Conservation (phyloP, 1,140 invertebrate species). For the Ostrea denselamellosa region DNA sequence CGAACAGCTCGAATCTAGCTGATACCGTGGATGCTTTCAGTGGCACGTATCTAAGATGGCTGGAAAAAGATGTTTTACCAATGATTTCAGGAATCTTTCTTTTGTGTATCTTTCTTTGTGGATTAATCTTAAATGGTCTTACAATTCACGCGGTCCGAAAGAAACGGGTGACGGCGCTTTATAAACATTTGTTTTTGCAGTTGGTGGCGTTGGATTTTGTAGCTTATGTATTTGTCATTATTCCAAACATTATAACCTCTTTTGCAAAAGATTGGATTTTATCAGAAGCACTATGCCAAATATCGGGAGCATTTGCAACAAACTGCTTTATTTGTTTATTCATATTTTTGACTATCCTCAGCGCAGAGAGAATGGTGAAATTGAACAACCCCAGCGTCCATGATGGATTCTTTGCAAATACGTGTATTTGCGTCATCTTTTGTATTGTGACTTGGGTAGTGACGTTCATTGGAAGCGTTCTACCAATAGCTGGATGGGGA, state of each 20-base stretch:
- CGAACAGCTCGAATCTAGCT: not conserved
- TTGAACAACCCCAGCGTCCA: conserved; percentile 34
- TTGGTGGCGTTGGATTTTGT: conserved; percentile 50
- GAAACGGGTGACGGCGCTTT: conserved; percentile 32
- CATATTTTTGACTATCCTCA: conserved; percentile 39
- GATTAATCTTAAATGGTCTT: conserved; percentile 46
- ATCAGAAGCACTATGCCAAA: conserved; percentile 46
- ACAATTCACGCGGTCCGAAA: conserved; percentile 42
- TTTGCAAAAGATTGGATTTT: conserved; percentile 49
- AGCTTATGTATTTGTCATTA: conserved; percentile 46
- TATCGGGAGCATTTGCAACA: conserved; percentile 37
- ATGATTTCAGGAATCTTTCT: conserved; percentile 22
- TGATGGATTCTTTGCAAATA: conserved; percentile 40
- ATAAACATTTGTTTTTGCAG: conserved; percentile 36
- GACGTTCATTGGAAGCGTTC: not conserved
- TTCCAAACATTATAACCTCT: conserved; percentile 43
- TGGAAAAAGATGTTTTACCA: conserved; percentile 52
- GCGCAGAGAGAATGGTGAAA: conserved; percentile 48
- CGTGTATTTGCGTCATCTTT: not conserved
- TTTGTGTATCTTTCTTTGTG: conserved; percentile 44
- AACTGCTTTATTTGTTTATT: conserved; percentile 44
- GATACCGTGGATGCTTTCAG: conserved; percentile 45
- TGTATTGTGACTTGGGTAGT: conserved; percentile 43
- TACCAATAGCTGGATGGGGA: conserved; percentile 43
- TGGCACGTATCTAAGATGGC: conserved; percentile 47